Evolutionary conservation across 2,888 invertebrate genomes (phyloP), one percentile per base, ranked within the genome.

Genomic region (Steinernema carpocapsae): DNA sequence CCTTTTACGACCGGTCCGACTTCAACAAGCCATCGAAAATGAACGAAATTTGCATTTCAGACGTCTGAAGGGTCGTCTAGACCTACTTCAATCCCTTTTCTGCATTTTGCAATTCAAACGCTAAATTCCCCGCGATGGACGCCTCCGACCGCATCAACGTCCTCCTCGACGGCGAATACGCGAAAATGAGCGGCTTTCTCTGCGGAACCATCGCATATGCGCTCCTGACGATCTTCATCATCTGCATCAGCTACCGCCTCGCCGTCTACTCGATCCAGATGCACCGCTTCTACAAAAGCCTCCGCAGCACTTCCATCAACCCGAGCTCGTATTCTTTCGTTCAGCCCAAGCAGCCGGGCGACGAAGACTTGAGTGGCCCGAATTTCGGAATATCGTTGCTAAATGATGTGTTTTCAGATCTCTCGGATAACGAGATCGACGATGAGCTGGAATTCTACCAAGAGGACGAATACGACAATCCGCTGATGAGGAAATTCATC

Each of bases 381-480:
- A n/a, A n/a, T n/a, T n/a, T n/a, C n/a, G n/a, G n/a, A n/a, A n/a
- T n/a, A n/a, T n/a, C n/a, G n/a, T 19, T 4, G 3, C 14, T 48
- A 14, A 14, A n/a, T n/a, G 17, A 7, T 14, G 22, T 26, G 37
- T 14, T 32, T 64, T 32, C 64, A 64, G 64, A 64, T 64, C 24
- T 64, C n/a, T 64, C 64, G 32, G 64, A 64, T 32, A 32, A 6
- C 26, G 64, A 64, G 14, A 64, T 64, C 32, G 19, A 64, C 64
- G 64, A 64, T 29, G 64, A 64, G 32, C n/a, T 64, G 17, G 32
- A 64, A 26, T 64, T 64, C 37, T 64, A 64, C 17, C 64, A 64
- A 29, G 64, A 64, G 32, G 64, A 64, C 64, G 64, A 64, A 7
- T 64, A 64, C 64, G 64, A 64, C 64, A 64, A 32, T 17, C 64